Evolutionary conservation across 2,797 vertebrate genomes (phyloP).

Genomic region (Trachops cirrhosus): DNA sequence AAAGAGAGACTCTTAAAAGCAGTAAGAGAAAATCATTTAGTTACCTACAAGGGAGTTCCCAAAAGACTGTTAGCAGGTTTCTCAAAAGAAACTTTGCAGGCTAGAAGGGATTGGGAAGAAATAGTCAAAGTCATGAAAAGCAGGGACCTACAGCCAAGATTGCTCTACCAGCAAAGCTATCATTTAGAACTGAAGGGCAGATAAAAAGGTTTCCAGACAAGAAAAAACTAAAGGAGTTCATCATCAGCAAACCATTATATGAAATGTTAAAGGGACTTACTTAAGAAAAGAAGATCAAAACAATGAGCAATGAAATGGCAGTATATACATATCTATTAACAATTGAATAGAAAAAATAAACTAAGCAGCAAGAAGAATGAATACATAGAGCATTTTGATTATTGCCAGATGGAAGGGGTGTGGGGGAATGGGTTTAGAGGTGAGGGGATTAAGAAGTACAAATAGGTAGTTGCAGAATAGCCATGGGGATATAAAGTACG

Average conservation of each 20-base stretch:
- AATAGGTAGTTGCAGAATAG: not conserved
- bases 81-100: not conserved
- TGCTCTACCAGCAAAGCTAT: not conserved
- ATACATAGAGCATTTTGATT: not conserved
- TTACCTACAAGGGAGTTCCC: not conserved
- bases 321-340: not conserved
- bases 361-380: not conserved
- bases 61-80: not conserved
- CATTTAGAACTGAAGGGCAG: not conserved
- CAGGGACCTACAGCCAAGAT: not conserved
- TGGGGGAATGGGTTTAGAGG: not conserved
- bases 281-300: not conserved
- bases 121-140: not conserved
- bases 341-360: not conserved
- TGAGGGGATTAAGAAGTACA: not conserved
- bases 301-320: not conserved
- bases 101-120: not conserved
- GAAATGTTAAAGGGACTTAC: not conserved
- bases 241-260: not conserved
- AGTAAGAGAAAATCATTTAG: not conserved
- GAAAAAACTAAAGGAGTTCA: not conserved
- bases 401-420: not conserved
- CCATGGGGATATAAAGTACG: not conserved
- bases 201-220: not conserved
- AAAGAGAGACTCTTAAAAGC: not conserved